These are phyloP conservation scores for Hyles vespertilio DNA, from an alignment of 1,140 invertebrate species.

Conservation along the genomic window DNA sequence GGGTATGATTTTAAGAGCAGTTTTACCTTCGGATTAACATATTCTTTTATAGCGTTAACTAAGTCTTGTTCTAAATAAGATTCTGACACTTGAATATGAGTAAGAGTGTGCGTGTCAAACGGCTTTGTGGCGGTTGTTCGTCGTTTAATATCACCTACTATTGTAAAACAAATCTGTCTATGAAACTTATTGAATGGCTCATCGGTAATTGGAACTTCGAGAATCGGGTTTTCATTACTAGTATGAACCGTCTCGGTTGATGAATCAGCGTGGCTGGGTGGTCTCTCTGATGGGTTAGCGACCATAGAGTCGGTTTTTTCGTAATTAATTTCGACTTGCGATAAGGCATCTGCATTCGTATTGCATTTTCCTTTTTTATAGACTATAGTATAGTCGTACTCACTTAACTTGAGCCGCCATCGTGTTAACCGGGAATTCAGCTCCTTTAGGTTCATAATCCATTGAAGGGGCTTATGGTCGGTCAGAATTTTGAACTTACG, in stretches of 20 bases:
- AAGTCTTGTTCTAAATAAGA: conserved; percentile 14
- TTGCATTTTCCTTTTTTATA: conserved; percentile 12
- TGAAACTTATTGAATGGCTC: conserved; percentile 17
- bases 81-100: conserved; percentile 11
- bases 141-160: conserved; percentile 13
- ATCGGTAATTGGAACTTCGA: conserved; percentile 17
- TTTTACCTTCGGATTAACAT: conserved; percentile 17
- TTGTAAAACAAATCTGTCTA: conserved; percentile 11
- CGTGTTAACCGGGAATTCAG: conserved; percentile 8
- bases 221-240: conserved; percentile 12
- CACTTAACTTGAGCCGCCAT: conserved; percentile 11
- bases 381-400: conserved; percentile 9
- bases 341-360: conserved; percentile 11
- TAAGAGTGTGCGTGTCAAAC: conserved; percentile 14
- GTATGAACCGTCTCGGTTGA: conserved; percentile 11
- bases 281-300: conserved; percentile 4
- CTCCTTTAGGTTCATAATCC: conserved; percentile 9
- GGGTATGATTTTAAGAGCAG: conserved; percentile 13
- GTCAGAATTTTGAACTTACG: conserved; percentile 9
- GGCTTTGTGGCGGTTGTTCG: conserved; percentile 14
- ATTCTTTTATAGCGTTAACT: conserved; percentile 14
- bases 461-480: conserved; percentile 8
- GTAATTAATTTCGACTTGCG: conserved; percentile 9
- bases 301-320: conserved; percentile 6
- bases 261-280: background rate